phyloP scores from a whole-genome alignment of 2,888 invertebrate genomes.

The Campaea margaritaria region DNA sequence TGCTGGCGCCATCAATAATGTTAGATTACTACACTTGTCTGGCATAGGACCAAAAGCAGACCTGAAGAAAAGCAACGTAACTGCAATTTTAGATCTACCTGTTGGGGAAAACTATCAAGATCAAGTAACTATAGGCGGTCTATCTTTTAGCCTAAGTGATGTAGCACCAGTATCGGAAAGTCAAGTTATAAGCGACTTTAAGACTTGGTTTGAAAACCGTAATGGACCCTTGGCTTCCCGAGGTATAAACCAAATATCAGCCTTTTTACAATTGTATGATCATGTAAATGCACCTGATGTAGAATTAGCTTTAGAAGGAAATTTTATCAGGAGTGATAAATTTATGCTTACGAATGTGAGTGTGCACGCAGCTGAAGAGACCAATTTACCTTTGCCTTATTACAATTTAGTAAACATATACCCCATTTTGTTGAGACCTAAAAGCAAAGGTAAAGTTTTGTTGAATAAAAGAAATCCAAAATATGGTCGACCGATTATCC shows the following conservation, averaged over 20 bases:
- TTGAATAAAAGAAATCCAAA: conserved; percentile 78
- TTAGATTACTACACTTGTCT: conserved; percentile 72
- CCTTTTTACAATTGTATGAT: conserved; percentile 77
- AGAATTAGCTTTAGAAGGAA: conserved; percentile 75
- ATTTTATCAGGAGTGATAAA: conserved; percentile 78
- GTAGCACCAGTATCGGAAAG: conserved; percentile 64
- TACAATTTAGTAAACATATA: conserved; percentile 78
- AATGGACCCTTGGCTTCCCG: conserved; percentile 74
- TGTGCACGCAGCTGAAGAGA: conserved; percentile 73
- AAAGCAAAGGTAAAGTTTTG: conserved; percentile 75
- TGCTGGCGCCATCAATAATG: conserved; percentile 78
- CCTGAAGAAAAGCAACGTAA: conserved; percentile 70
- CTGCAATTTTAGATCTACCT: conserved; percentile 65
- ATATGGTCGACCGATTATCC: conserved; percentile 76
- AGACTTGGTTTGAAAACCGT: conserved; percentile 76
- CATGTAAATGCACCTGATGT: conserved; percentile 76
- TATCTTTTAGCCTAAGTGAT: conserved; percentile 72
- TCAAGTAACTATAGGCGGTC: conserved; percentile 77
- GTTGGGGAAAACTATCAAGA: conserved; percentile 79
- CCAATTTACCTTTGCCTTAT: conserved; percentile 71
- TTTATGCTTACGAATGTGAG: conserved; percentile 78
- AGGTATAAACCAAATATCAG: conserved; percentile 78
- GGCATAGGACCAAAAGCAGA: conserved; percentile 74
- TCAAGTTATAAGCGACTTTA: conserved; percentile 73
- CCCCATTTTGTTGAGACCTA: conserved; percentile 73